These are phyloP conservation scores for Carcharodon carcharias DNA, from an alignment of 2,797 vertebrate genomes.

Conservation along the genomic window DNA sequence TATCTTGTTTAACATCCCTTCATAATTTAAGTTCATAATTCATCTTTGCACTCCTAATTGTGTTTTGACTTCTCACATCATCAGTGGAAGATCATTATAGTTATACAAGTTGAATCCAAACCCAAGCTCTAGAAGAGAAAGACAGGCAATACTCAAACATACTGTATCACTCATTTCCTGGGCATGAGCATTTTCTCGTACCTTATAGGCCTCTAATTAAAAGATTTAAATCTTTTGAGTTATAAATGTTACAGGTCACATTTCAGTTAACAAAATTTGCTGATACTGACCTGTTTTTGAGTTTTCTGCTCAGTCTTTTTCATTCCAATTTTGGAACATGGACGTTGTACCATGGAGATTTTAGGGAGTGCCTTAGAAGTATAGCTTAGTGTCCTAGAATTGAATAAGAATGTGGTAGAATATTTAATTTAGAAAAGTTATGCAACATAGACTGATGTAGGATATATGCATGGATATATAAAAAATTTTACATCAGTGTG, in stretches of 20 bases:
- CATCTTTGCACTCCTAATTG: not conserved
- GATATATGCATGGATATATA: not conserved
- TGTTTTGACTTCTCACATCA: not conserved
- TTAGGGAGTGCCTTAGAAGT: conserved; percentile 56
- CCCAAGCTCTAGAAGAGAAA: not conserved
- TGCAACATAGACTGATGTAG: not conserved
- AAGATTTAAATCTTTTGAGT: not conserved
- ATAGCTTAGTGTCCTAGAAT: conserved; percentile 49
- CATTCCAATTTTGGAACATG: conserved; percentile 47
- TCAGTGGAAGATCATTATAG: not conserved
- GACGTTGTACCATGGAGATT: conserved; percentile 47
- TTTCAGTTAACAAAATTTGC: not conserved
- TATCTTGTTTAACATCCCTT: not conserved
- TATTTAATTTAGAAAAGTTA: not conserved
- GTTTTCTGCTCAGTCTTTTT: conserved; percentile 50
- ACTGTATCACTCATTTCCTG: not conserved
- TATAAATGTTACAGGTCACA: not conserved
- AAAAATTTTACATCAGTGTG: not conserved
- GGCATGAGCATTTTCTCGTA: not conserved
- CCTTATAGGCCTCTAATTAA: not conserved
- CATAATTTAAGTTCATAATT: not conserved
- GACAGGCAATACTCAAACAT: not conserved
- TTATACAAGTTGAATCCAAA: not conserved
- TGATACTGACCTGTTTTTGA: conserved; percentile 50
- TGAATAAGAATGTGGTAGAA: conserved; percentile 15